Evolutionary conservation across 2,797 vertebrate species (phyloP), one percentile per base, ranked within the genome.

Genomic region (Melopsittacus undulatus): DNA sequence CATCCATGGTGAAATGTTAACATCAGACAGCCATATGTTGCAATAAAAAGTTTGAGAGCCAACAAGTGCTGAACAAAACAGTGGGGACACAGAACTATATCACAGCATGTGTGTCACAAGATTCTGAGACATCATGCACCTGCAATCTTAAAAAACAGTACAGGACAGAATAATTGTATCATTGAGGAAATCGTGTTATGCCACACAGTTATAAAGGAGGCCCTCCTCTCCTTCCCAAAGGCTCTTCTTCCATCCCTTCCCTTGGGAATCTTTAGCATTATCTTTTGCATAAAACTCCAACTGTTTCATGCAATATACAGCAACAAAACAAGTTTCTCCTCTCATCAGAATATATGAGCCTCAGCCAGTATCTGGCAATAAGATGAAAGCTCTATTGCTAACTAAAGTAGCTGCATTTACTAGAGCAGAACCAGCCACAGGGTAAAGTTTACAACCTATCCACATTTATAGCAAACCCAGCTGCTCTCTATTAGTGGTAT

Each of bases 21-120:
- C 83, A 87, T 87, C 86, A 94, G 83, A 56, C 77, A 94, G 66
- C 93, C 93, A 95, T 95, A 96, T 95, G 94, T 34, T 87, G 87
- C 67, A 86, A 70, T 95, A 87, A 97, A 95, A 95, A 90, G 70
- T 94, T 76, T 80, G 78, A 87, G 68, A 92, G 81, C 40, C 74
- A 89, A 34, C 51, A 84, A 93, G 63, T 14, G 63, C 81, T 84
- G 86, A 84, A 77, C 51, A 68, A 69, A 92, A 76, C 88, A 82
- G 36, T 49, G 30, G 86, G 59, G 61, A 94, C 70, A 59, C 11
- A 16, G 42, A 89, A 24, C 74, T 82, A 26, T 54, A 77, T 40
- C 67, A 56, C 74, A 74, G 83, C 46, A 38, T 0, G 8, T 0
- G 0, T 45, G 30, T 15, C 83, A 52, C 64, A 66, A 74, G 56